These are phyloP conservation scores for Megaceryle torquata DNA, from an alignment of 2,113 vertebrate genomes.

Conservation along the genomic window DNA sequence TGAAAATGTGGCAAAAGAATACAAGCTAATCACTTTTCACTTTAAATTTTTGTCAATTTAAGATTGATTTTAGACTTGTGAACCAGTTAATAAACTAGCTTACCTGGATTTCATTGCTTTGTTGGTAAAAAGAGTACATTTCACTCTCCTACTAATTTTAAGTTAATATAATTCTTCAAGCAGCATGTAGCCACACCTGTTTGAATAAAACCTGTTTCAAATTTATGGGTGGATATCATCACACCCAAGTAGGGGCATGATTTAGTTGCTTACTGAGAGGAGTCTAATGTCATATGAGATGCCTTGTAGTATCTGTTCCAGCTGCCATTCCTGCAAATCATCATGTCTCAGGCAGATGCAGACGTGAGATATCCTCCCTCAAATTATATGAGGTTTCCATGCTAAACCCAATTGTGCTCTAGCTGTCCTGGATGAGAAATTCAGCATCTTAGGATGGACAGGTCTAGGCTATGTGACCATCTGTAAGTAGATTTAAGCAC, in stretches of 20 bases:
- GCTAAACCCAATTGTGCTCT: background rate
- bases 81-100: background rate
- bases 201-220: background rate
- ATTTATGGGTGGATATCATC: background rate
- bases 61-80: background rate
- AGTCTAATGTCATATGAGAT: background rate
- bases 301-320: background rate
- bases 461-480: background rate
- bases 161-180: background rate
- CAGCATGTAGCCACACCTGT: background rate
- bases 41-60: background rate
- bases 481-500: background rate
- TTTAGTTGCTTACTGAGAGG: background rate
- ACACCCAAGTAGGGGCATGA: background rate
- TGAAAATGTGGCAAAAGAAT: background rate
- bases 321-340: rapidly evolving
- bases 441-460: background rate
- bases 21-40: background rate
- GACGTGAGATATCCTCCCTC: background rate
- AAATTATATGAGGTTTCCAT: background rate
- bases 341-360: background rate
- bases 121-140: background rate
- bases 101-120: background rate
- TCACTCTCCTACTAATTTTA: background rate
- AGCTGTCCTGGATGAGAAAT: background rate